Conservation (phyloP, 2,888 invertebrate species). For the Cephus rjabovi region DNA sequence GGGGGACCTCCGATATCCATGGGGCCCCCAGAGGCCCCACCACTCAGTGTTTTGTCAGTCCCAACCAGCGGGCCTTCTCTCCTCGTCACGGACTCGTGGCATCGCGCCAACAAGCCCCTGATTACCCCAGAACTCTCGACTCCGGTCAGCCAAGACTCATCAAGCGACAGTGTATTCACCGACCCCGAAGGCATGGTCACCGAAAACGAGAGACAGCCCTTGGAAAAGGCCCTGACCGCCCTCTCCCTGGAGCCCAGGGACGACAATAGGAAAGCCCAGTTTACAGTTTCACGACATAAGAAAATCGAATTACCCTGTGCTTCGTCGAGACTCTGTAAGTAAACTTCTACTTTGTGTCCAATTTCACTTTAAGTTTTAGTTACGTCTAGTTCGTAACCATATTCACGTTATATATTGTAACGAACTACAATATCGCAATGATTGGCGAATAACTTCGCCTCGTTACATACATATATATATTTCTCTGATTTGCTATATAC, state of each 20-base stretch:
- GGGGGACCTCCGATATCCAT: constrained; percentile 3
- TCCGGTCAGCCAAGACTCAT: constrained; percentile 72
- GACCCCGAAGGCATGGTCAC: constrained; percentile 72
- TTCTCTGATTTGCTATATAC: too few species aligned
- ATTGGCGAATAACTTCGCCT: too few species aligned
- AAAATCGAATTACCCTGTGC: constrained; percentile 73
- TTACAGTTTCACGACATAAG: constrained; percentile 73
- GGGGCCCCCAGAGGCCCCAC: constrained; percentile 21
- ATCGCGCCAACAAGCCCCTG: constrained; percentile 57
- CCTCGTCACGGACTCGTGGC: constrained; percentile 65
- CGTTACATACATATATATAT: too few species aligned
- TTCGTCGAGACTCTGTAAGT: constrained; percentile 39
- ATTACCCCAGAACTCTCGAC: constrained; percentile 53
- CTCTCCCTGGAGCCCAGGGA: constrained; percentile 55
- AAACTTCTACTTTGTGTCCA: background rate
- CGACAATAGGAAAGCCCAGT: constrained; percentile 64
- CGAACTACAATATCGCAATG: too few species aligned
- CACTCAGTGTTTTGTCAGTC: constrained; percentile 28
- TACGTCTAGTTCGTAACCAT: too few species aligned
- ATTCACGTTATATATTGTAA: too few species aligned
- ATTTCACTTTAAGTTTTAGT: too few species aligned
- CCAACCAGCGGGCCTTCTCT: constrained; percentile 30
- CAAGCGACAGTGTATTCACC: constrained; percentile 81
- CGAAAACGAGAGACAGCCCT: constrained; percentile 65
- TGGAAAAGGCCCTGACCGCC: constrained; percentile 52